Base-by-base conservation (phyloP, 2,888 invertebrate species). In the Trilocha varians region DNA sequence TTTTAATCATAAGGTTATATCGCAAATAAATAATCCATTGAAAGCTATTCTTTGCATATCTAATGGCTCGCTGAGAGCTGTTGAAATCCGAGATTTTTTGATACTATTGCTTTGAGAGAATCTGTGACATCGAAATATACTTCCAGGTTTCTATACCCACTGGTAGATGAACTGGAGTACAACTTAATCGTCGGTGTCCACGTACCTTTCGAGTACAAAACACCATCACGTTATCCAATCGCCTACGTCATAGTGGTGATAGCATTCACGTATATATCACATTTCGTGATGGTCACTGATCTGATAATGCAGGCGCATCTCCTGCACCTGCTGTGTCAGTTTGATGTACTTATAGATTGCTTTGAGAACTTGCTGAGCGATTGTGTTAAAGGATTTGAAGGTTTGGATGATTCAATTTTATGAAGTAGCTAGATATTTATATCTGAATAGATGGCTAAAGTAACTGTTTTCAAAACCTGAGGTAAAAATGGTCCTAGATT, bases 231-330 rank as follows among this genome's bases (percentile, higher is more conserved):
- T 1, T 83, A 82, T 46, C 50, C 67, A 0, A 6, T 64, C 1
- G 59, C 63, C 0, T 82, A 82, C 41, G 38, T 66, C 0, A 6
- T 49, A 0, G 62, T 69, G 1, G 43, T 69, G 18, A 41, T 72
- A 3, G 55, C 67, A 0, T 78, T 78, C 40, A 48, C 55, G 9
- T 78, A 70, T 46, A 51, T 65, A 9, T 64, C 79, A 0, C 70
- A 70, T 36, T 75, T 73, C 41, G 73, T 82, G 18, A 80, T 83
- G 73, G 59, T 72, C 5, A 78, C 71, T 1, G 79, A 80, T 35
- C 49, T 78, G 1, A 68, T 66, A 1, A 66, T 77, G 65, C 78
- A 79, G 44, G 65, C 72, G 0, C 68, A 78, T 49, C 53, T 83
- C 13, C 62, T 78, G 45, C 72, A 79, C 33, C 41, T 79, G 13